A percentile compares a stretch with the other conserved stretches of the same genome.
Evolutionary conservation across 2,888 invertebrate species (phyloP).

Genomic region (Clanis bilineata): DNA sequence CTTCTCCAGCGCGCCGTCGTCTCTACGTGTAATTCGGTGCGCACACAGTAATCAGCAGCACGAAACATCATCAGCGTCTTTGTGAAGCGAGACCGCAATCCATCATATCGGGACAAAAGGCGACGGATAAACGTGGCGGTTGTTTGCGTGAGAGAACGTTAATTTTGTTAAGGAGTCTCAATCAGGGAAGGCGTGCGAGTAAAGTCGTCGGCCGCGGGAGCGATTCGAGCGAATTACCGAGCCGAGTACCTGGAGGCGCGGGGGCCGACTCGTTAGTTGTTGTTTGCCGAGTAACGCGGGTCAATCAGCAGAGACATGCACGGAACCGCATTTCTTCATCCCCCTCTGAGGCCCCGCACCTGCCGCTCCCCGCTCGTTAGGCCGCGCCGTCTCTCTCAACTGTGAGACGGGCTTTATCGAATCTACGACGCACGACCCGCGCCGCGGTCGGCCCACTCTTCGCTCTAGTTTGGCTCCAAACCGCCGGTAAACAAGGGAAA

Average conservation of each 20-base stretch:
- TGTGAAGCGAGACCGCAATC: conserved; percentile 72
- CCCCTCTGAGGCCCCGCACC: conserved; percentile 49
- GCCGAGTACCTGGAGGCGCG: conserved; percentile 72
- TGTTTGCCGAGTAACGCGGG: conserved; percentile 82
- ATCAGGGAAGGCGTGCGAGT: conserved; percentile 72
- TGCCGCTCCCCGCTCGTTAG: conserved; percentile 66
- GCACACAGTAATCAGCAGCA: conserved; percentile 73
- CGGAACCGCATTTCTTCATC: conserved; percentile 81
- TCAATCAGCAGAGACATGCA: conserved; percentile 83
- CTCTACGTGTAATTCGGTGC: conserved; percentile 50
- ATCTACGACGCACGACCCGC: conserved; percentile 80
- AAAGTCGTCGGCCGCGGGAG: conserved; percentile 70
- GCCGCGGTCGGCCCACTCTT: conserved; percentile 76
- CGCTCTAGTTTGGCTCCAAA: conserved; percentile 72
- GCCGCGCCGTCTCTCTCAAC: conserved; percentile 80
- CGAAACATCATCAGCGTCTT: conserved; percentile 72
- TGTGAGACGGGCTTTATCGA: conserved; percentile 80
- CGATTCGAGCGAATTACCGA: conserved; percentile 68
- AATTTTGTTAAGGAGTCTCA: conserved; percentile 81
- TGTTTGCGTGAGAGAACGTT: conserved; percentile 76
- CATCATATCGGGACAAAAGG: conserved; percentile 79
- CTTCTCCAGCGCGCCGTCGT: conserved; percentile 11
- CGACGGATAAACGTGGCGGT: conserved; percentile 62
- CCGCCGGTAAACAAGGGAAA: conserved; percentile 78
- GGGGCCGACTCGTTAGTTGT: conserved; percentile 81